Conservation (phyloP, 2,113 vertebrate species). For the Thunnus thynnus region DNA sequence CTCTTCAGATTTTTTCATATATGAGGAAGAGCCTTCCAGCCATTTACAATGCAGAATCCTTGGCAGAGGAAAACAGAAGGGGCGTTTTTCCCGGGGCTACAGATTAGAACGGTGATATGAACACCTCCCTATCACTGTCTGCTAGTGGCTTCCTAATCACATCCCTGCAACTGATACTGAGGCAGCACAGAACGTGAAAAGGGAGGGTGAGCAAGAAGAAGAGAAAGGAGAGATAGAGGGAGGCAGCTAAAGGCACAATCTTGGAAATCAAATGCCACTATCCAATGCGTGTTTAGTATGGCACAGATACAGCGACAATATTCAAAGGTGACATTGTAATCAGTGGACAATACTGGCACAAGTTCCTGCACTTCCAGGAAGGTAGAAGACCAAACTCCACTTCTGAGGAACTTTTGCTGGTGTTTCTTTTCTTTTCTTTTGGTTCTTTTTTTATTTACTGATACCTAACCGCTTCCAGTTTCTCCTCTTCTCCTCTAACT, state of each 20-base stretch:
- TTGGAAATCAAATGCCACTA: slow-evolving; percentile 64
- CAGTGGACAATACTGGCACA: slow-evolving; percentile 45
- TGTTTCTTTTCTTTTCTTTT: slow-evolving; percentile 42
- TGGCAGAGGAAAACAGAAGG: slow-evolving; percentile 45
- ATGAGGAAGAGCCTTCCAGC: slow-evolving; percentile 39
- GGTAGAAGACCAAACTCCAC: slow-evolving; percentile 35
- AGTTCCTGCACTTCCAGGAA: slow-evolving; percentile 6
- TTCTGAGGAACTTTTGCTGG: slow-evolving; percentile 60
- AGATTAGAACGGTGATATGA: slow-evolving; percentile 70
- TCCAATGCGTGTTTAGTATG: slow-evolving; percentile 34
- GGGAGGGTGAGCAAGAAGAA: slow-evolving; percentile 45
- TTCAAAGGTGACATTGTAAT: slow-evolving; percentile 73
- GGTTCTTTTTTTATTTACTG: slow-evolving; percentile 57
- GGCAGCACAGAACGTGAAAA: slow-evolving; percentile 45
- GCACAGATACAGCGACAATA: slow-evolving; percentile 43
- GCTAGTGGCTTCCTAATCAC: slow-evolving; percentile 65
- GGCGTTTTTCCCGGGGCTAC: slow-evolving; percentile 45
- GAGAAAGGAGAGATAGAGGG: slow-evolving; percentile 32
- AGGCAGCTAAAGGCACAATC: slow-evolving; percentile 57
- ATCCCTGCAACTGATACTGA: slow-evolving; percentile 66
- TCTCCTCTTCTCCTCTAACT: slow-evolving; percentile 71
- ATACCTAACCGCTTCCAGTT: slow-evolving; percentile 66
- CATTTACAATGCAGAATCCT: slow-evolving; percentile 68
- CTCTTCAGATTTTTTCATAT: slow-evolving; percentile 3
- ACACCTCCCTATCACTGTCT: slow-evolving; percentile 67